phyloP scores from a whole-genome alignment of 2,797 vertebrate species.

The Lacerta agilis region DNA sequence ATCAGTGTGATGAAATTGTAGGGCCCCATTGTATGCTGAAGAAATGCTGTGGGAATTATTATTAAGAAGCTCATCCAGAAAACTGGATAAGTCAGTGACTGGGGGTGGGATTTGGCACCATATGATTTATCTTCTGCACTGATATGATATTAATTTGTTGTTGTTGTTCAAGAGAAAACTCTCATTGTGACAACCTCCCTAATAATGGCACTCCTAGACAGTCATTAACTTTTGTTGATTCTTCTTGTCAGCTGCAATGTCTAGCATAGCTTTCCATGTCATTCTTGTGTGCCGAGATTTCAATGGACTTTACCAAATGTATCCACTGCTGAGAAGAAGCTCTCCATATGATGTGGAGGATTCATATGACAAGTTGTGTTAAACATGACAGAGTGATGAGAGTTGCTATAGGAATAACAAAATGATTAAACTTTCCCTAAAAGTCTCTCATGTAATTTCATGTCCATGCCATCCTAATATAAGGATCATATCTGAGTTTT shows the following conservation, averaged over 20 bases:
- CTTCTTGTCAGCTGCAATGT: too few relatives aligned
- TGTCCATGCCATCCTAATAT: background rate
- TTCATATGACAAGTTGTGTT: background rate
- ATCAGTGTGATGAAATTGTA: background rate
- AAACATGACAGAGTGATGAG: background rate
- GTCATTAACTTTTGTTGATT: background rate
- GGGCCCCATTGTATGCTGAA: background rate
- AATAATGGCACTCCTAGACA: background rate
- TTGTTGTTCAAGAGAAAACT: background rate
- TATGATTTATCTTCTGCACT: background rate
- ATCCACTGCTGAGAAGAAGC: background rate
- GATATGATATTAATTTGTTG: background rate
- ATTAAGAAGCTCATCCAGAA: background rate
- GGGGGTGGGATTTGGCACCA: background rate
- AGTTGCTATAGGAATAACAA: background rate
- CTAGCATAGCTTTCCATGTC: background rate
- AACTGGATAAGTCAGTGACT: too few relatives aligned
- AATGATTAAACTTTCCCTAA: background rate
- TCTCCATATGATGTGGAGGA: background rate
- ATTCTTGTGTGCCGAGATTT: background rate
- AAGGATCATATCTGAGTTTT: background rate
- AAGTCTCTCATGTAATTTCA: background rate
- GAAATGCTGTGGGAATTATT: background rate
- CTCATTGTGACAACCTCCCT: background rate
- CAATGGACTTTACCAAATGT: background rate